Percentiles rank a stretch among this genome's conserved stretches.
phyloP scores from a whole-genome alignment of 1,140 invertebrate species.

The Zaprionus davidi region DNA sequence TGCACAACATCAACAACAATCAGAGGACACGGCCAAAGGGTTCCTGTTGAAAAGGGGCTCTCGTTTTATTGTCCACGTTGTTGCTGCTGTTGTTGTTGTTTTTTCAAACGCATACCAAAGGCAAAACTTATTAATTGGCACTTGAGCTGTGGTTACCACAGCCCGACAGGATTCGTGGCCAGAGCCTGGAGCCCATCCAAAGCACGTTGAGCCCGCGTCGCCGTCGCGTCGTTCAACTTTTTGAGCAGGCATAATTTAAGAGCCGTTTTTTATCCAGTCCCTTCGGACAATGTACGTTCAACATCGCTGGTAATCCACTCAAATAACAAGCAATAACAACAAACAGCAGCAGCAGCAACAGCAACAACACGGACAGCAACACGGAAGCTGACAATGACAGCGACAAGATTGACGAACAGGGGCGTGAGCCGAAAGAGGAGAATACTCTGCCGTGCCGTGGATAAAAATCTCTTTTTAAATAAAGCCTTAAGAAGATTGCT shows the following conservation, averaged over 20 bases:
- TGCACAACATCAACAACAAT: slow-evolving; percentile 63
- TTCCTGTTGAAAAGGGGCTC: slow-evolving; percentile 39
- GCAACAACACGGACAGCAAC: slow-evolving; percentile 38
- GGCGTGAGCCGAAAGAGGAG: slow-evolving; percentile 18
- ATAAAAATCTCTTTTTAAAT: not conserved
- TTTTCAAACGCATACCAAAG: slow-evolving; percentile 62
- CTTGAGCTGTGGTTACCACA: slow-evolving; percentile 70
- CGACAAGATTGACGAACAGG: slow-evolving; percentile 39
- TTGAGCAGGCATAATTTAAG: slow-evolving; percentile 79
- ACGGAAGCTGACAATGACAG: slow-evolving; percentile 45
- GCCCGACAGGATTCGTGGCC: slow-evolving; percentile 12
- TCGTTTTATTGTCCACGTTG: slow-evolving; percentile 30
- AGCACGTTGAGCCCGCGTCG: slow-evolving; percentile 27
- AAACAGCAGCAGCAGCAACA: slow-evolving; percentile 33
- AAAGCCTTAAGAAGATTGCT: not conserved
- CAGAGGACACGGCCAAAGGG: slow-evolving; percentile 56
- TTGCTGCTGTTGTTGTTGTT: slow-evolving; percentile 21
- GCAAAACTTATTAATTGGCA: slow-evolving; percentile 81
- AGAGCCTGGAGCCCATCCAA: slow-evolving; percentile 12
- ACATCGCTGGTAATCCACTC: slow-evolving; percentile 72
- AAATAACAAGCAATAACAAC: slow-evolving; percentile 54
- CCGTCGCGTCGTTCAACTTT: slow-evolving; percentile 68
- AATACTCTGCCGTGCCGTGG: slow-evolving; percentile 47
- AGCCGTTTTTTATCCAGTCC: slow-evolving; percentile 43
- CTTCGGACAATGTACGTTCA: slow-evolving; percentile 62